Percentiles rank a stretch among this genome's conserved stretches.
These are phyloP conservation scores for Trogon melanurus DNA, from an alignment of 2,113 vertebrate species.

Conservation along the genomic window DNA sequence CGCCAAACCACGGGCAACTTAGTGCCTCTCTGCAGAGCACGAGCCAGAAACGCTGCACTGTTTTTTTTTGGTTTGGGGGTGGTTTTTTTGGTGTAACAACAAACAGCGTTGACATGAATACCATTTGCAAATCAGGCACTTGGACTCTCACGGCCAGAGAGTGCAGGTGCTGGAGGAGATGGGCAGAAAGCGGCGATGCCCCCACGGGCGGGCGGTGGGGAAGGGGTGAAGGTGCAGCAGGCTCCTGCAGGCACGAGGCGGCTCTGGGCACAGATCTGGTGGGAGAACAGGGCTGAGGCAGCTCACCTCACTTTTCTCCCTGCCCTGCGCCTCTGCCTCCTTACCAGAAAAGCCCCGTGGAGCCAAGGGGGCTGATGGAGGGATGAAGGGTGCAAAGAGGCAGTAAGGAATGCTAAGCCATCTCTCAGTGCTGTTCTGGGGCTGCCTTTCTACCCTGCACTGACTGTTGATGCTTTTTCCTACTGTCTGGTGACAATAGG, in stretches of 20 bases:
- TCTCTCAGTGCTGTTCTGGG: neutral
- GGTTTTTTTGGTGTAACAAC: neutral
- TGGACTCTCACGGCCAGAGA: neutral
- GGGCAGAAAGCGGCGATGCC: neutral
- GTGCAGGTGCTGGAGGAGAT: neutral
- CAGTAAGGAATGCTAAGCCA: rapidly evolving
- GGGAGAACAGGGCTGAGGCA: neutral
- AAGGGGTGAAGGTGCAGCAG: neutral
- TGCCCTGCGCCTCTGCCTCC: neutral
- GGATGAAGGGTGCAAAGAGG: neutral
- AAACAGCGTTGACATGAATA: neutral
- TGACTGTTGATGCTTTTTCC: neutral
- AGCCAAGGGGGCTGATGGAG: neutral
- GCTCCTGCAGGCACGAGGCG: neutral
- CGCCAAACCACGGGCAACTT: neutral
- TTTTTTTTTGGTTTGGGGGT: neutral
- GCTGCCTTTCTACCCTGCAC: neutral
- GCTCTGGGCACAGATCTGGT: neutral
- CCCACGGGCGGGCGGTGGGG: rapidly evolving
- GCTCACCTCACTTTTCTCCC: neutral
- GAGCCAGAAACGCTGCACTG: neutral
- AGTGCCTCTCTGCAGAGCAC: neutral
- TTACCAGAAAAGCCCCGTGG: neutral
- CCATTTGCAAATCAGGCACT: neutral
- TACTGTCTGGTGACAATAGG: neutral